Percentiles rank a stretch among this genome's conserved stretches.
phyloP scores from a whole-genome alignment of 2,797 vertebrate species.

The Margarornis squamiger region DNA sequence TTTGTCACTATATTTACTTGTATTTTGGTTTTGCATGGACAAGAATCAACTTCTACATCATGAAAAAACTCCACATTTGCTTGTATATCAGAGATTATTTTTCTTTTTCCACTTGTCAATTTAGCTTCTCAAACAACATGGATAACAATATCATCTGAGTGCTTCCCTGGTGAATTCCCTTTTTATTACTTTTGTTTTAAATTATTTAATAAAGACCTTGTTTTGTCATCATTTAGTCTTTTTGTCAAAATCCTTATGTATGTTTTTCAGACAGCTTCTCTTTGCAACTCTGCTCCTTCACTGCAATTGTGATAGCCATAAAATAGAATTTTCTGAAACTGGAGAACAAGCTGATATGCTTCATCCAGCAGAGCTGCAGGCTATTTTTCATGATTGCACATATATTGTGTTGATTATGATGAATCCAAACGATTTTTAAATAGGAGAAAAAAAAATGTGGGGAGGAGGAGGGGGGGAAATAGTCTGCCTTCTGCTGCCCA shows the following conservation, averaged over 20 bases:
- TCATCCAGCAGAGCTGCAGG: slow-evolving; percentile 49
- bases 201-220: slow-evolving; percentile 23
- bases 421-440: slow-evolving; percentile 50
- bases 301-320: slow-evolving; percentile 28
- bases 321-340: slow-evolving; percentile 62
- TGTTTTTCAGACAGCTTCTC: slow-evolving; percentile 2
- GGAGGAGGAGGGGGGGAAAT: not conserved
- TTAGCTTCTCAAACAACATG: not conserved
- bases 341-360: slow-evolving; percentile 49
- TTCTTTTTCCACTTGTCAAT: not conserved
- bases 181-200: not conserved
- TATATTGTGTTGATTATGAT: slow-evolving; percentile 64
- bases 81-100: not conserved
- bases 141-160: not conserved
- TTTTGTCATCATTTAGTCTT: slow-evolving; percentile 42
- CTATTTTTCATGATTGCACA: slow-evolving; percentile 62
- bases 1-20: not conserved
- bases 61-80: not conserved
- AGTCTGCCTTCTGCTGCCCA: not conserved
- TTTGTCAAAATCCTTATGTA: not conserved
- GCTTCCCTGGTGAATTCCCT: not conserved
- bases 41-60: not conserved
- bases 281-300: slow-evolving; percentile 5
- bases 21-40: not conserved
- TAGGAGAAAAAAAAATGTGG: not conserved